Evolutionary conservation across 2,888 invertebrate species (phyloP), one percentile per base, ranked within the genome.

Genomic region (Limnephilus lunatus): DNA sequence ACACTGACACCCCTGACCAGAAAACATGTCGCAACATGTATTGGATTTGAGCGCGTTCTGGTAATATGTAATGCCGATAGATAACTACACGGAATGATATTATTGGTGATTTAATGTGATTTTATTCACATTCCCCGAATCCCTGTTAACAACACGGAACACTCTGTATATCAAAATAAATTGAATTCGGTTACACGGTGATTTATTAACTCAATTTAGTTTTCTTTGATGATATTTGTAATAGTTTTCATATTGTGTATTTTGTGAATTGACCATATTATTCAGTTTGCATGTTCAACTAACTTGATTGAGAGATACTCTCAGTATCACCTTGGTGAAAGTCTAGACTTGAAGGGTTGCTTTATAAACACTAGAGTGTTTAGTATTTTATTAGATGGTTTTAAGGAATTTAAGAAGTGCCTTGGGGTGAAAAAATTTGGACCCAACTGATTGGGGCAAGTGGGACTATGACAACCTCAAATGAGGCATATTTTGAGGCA

Each of bases 1-100:
- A 25, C 68, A n/a, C n/a, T n/a, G n/a, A n/a, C n/a, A 68, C 25
- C 68, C 68, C 68, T 68, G 25, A 9, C n/a, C 25, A 68, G 68
- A 68, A 68, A 68, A 68, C 68, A 68, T 68, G 68, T 68, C 68
- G 85, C 85, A 31, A 32, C 53, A 32, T 48, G 53, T 35, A 86
- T 86, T 86, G 31, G 86, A 87, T 91, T 44, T 39, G 85, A 91
- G 39, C 91, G 80, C 80, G 31, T 91, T 30, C 81, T 44, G 87
- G 87, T 68, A 87, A 87, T 87, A 87, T 31, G 31, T 87, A 30
- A 87, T 53, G 30, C 48, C 48, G 87, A 19, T 87, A 68, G 68
- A 68, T n/a, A 68, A 68, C 68, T 68, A 87, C 87, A 68, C 31
- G 32, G 31, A 87, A 86, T 86, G 48, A 48, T n/a, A 39, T 86